Base-by-base conservation (phyloP, 2,113 vertebrate genomes). In the Porphyrio hochstetteri region DNA sequence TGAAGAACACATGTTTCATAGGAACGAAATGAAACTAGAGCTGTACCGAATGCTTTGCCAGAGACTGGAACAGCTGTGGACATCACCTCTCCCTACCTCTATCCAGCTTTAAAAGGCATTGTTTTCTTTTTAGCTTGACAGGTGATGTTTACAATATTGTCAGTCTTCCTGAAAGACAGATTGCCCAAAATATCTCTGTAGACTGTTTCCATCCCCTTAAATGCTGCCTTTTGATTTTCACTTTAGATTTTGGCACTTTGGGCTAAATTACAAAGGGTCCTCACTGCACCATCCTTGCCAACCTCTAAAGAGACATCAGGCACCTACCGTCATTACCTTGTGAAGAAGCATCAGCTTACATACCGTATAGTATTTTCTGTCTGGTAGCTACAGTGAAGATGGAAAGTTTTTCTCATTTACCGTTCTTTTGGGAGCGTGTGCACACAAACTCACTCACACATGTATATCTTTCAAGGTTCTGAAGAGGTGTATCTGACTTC, bases 1-100 rank as follows among this genome's bases (percentile, higher is more conserved):
- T 98, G 97, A 97, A 95, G 95, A 97, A 96, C 97, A 97, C 77
- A 93, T 98, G 98, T 96, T 97, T 97, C 96, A 87, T 96, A 95
- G 90, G 94, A 97, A 88, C 40, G 84, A 91, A 94, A 97, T 96
- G 98, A 98, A 97, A 97, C 88, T 64, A 80, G 96, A 98, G 92
- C 95, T 97, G 76, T 86, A 93, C 71, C 67, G 36, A 97, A 94
- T 94, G 78, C 87, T 96, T 96, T 94, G 91, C 92, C 97, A 98
- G 95, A 95, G 83, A 96, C 46, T 35, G 40, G 86, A 97, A 94
- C 97, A 98, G 97, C 97, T 98, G 97, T 56, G 93, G 77, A 92
- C 71, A 95, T 90, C 88, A 92, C 92, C 95, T 96, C 95, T 87
- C 90, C 88, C 93, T 81, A 48, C 92, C 85, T 91, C 78, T 67